Percentiles rank a stretch among this genome's conserved stretches.
phyloP scores from a whole-genome alignment of 2,797 vertebrate genomes.

The Mormyrops boulengeri region DNA sequence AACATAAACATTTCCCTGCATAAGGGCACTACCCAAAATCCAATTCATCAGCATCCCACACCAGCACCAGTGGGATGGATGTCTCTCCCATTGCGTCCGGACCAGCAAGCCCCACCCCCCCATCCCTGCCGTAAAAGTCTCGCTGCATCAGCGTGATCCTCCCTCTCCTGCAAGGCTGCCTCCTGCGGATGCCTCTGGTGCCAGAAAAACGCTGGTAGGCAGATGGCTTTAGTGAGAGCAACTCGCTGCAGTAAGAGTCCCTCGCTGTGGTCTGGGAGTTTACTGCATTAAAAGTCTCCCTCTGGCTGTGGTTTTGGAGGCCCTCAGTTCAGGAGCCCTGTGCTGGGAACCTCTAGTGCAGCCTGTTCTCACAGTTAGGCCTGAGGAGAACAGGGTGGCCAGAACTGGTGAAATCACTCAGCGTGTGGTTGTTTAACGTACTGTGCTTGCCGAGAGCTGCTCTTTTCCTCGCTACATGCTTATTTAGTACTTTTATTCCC shows the following conservation, averaged over 20 bases:
- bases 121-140: conserved; percentile 55
- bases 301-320: conserved; percentile 36
- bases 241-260: conserved; percentile 27
- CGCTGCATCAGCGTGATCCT: conserved; percentile 15
- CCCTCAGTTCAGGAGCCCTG: conserved; percentile 20
- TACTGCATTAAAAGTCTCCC: conserved; percentile 28
- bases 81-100: not conserved
- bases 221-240: conserved; percentile 29
- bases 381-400: conserved; percentile 34
- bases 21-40: not conserved
- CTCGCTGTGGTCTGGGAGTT: conserved; percentile 5
- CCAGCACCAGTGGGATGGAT: not conserved
- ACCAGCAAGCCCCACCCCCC: conserved; percentile 18
- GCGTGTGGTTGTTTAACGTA: conserved; percentile 22
- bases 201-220: conserved; percentile 13
- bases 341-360: conserved; percentile 51
- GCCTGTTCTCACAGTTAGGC: conserved; percentile 54
- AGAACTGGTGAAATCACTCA: conserved; percentile 48
- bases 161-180: conserved; percentile 6
- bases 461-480: not conserved
- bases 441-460: not conserved
- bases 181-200: conserved; percentile 19
- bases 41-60: not conserved
- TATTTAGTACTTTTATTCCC: conserved; percentile 3
- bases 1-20: not conserved